phyloP scores from a whole-genome alignment of 2,113 vertebrate genomes.

The Gallinago media region DNA sequence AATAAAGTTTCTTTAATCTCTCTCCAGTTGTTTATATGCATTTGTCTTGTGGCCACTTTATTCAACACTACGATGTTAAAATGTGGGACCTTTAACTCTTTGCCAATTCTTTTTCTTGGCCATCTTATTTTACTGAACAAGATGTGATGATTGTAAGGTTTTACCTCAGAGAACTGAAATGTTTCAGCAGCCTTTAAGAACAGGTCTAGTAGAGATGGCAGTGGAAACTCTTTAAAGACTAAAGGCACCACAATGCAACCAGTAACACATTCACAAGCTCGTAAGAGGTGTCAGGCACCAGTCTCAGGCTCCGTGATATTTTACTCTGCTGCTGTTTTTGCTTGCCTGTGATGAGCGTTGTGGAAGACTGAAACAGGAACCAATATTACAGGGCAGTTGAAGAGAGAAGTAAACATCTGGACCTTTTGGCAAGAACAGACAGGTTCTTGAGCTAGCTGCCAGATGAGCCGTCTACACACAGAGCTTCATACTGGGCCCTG shows the following conservation, averaged over 20 bases:
- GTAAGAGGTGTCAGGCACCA: background rate
- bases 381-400: background rate
- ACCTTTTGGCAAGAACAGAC: background rate
- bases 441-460: background rate
- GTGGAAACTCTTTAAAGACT: background rate
- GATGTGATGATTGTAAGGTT: background rate
- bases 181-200: background rate
- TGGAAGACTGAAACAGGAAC: background rate
- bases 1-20: background rate
- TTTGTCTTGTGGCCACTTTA: background rate
- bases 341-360: background rate
- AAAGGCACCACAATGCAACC: background rate
- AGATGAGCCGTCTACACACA: background rate
- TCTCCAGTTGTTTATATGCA: background rate
- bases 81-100: background rate
- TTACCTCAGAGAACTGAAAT: background rate
- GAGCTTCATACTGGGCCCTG: background rate
- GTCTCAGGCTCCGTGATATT: background rate
- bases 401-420: background rate
- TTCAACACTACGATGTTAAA: background rate
- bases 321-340: background rate
- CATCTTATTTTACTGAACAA: background rate
- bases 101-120: background rate
- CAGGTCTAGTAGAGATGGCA: background rate
- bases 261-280: background rate